phyloP scores from a whole-genome alignment of 1,140 invertebrate genomes.

The Zaprionus inermis region DNA sequence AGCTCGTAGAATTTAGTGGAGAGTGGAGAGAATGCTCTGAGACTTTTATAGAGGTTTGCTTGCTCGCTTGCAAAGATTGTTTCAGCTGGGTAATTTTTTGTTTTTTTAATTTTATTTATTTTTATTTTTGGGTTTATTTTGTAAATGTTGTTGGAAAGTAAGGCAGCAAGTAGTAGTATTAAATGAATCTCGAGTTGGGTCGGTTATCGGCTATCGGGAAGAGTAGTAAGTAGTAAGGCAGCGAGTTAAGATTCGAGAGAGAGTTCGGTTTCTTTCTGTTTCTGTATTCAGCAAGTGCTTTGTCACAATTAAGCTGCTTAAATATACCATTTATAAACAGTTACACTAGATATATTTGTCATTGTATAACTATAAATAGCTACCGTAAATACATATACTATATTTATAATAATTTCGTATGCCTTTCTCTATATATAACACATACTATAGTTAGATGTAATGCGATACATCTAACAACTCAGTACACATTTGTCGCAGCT shows the following conservation, averaged over 20 bases:
- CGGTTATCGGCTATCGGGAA: constrained; percentile 52
- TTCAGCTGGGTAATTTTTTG: not conserved
- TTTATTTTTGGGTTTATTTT: constrained; percentile 15
- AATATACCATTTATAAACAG: constrained; percentile 68
- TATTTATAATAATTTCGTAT: not conserved
- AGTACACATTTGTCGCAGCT: constrained; percentile 55
- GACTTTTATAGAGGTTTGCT: constrained; percentile 35
- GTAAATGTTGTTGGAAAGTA: constrained; percentile 61
- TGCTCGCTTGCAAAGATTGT: constrained; percentile 11
- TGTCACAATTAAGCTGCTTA: constrained; percentile 74
- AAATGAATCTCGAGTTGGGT: constrained; percentile 59
- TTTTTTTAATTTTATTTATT: constrained; percentile 24
- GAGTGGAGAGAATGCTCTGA: constrained; percentile 65
- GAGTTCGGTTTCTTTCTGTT: constrained; percentile 36
- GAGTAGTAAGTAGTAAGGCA: constrained; percentile 62
- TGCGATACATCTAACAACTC: constrained; percentile 46
- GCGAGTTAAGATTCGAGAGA: constrained; percentile 74
- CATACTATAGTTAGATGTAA: not conserved
- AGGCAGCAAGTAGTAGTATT: constrained; percentile 77
- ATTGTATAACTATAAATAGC: constrained; percentile 68
- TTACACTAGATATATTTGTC: constrained; percentile 57
- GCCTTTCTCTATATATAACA: not conserved
- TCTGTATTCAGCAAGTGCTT: constrained; percentile 79
- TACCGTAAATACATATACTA: not conserved
- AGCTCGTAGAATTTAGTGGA: constrained; percentile 67